phyloP scores from a whole-genome alignment of 2,113 vertebrate species.

The Nothoprocta pentlandii region DNA sequence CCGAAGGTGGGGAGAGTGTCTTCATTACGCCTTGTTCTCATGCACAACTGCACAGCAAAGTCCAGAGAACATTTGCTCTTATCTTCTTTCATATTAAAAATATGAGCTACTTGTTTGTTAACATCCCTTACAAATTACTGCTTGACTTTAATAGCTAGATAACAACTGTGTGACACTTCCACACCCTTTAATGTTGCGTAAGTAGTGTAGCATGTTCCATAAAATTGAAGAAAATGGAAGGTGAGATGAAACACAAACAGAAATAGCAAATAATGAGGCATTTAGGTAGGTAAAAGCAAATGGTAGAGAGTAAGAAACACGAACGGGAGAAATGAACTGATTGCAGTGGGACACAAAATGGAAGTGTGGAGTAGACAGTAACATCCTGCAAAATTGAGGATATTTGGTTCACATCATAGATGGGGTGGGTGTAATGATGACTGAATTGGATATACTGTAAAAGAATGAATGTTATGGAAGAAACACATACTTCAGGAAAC shows the following conservation, averaged over 20 bases:
- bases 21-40: background rate
- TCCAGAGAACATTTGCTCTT: background rate
- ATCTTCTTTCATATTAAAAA: background rate
- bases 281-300: constrained; percentile 25
- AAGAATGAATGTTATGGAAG: constrained; percentile 31
- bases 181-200: constrained; percentile 66
- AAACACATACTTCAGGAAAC: background rate
- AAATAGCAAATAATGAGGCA: constrained; percentile 17
- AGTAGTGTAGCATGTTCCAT: constrained; percentile 27
- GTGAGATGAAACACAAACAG: background rate
- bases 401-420: background rate
- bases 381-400: background rate
- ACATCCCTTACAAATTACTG: constrained; percentile 55
- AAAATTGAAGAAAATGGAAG: constrained; percentile 59
- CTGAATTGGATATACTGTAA: constrained; percentile 18
- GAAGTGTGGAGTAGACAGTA: constrained; percentile 6
- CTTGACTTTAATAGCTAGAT: constrained; percentile 39
- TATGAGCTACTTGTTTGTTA: constrained; percentile 46
- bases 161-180: constrained; percentile 45
- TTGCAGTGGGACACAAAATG: background rate
- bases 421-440: background rate
- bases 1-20: constrained; percentile 4
- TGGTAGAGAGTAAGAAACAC: background rate
- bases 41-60: background rate
- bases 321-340: background rate